Evolutionary conservation across 2,113 vertebrate genomes (phyloP).

Genomic region (Nettapus auritus): DNA sequence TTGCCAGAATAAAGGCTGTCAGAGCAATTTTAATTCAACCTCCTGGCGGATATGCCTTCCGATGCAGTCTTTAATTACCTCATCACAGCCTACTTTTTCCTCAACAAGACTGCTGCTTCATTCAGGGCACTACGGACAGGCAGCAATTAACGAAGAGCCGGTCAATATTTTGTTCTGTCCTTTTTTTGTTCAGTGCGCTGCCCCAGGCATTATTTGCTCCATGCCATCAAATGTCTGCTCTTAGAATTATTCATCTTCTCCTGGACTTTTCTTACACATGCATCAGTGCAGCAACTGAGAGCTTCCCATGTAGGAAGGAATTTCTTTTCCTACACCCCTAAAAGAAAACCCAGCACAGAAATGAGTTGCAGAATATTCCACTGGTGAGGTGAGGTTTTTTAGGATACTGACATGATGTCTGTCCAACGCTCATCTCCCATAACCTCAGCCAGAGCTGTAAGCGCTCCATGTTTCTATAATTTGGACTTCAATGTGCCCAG

Average conservation of each 20-base stretch:
- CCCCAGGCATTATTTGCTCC: constrained; percentile 31
- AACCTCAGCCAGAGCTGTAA: neutral
- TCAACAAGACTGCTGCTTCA: constrained; percentile 24
- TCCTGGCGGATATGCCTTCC: constrained; percentile 35
- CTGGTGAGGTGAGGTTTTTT: neutral
- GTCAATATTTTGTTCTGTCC: constrained; percentile 55
- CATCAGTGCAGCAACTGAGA: neutral
- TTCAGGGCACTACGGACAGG: neutral
- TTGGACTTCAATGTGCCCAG: neutral
- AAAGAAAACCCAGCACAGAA: neutral
- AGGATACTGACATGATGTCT: neutral
- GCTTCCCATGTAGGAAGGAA: neutral
- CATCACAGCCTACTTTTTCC: constrained; percentile 61
- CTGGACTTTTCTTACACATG: neutral
- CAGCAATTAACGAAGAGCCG: neutral
- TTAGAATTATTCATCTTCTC: constrained; percentile 5
- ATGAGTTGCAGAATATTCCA: neutral
- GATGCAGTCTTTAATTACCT: constrained; percentile 63
- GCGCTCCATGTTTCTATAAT: neutral
- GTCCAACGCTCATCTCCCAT: neutral
- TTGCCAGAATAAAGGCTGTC: constrained; percentile 57
- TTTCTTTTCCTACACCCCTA: neutral
- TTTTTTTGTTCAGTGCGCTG: neutral
- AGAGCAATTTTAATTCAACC: constrained; percentile 59
- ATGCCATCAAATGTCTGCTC: neutral